Evolutionary conservation across 92 coral and sea anemone species (phyloP).

Genomic region (Umimayanthus chanpuru): DNA sequence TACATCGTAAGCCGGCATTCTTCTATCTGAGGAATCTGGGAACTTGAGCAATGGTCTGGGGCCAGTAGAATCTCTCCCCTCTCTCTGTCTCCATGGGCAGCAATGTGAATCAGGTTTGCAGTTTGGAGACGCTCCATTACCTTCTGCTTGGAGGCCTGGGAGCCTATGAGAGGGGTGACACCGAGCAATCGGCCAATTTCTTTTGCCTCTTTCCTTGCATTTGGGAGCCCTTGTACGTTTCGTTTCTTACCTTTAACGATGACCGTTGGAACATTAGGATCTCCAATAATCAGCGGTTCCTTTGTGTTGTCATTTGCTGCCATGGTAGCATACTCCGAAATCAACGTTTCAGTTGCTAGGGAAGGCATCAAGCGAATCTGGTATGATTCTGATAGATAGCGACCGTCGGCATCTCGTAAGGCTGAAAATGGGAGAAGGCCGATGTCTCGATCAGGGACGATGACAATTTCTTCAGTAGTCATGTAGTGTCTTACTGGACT

Average conservation of each 20-base stretch:
- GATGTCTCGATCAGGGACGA: no score
- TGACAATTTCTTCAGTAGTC: no score
- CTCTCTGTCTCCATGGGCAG: slow-evolving; percentile 1
- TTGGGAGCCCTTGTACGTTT: background rate
- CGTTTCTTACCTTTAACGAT: background rate
- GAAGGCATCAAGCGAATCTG: no score
- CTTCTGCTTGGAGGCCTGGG: background rate
- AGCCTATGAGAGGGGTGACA: background rate
- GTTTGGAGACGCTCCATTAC: background rate
- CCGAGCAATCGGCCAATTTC: background rate
- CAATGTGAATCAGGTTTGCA: background rate
- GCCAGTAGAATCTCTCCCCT: slow-evolving; percentile 11
- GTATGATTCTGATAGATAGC: no score
- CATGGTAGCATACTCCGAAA: no score
- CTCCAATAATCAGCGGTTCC: background rate
- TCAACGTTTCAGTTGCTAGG: no score
- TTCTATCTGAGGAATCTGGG: background rate
- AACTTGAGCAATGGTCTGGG: background rate
- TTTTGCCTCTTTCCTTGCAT: background rate
- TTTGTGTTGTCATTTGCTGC: no score
- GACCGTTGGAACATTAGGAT: background rate
- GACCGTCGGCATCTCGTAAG: no score
- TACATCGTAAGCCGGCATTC: background rate
- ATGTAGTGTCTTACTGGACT: no score
- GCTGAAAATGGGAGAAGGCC: no score